phyloP scores from a whole-genome alignment of 2,888 invertebrate species.

The Microchrysa polita region DNA sequence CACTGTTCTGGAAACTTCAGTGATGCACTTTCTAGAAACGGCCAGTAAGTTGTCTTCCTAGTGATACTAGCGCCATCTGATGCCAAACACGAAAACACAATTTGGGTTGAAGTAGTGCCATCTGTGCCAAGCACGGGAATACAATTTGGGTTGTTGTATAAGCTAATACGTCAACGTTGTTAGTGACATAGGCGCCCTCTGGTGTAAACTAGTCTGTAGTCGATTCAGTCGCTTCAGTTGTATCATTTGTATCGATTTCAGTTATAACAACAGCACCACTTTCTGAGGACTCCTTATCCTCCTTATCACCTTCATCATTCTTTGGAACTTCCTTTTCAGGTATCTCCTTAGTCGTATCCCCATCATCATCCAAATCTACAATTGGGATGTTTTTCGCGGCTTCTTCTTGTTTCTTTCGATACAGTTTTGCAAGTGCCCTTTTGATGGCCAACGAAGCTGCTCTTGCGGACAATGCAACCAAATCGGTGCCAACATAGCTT shows the following conservation, averaged over 20 bases:
- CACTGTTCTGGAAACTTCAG: too few relatives aligned
- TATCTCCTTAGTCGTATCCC: slow-evolving; percentile 43
- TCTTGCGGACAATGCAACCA: slow-evolving; percentile 85
- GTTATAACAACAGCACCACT: slow-evolving; percentile 53
- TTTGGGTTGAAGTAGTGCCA: too few relatives aligned
- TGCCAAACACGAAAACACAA: too few relatives aligned
- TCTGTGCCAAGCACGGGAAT: too few relatives aligned
- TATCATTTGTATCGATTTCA: slow-evolving; percentile 50
- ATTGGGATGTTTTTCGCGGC: slow-evolving; percentile 60
- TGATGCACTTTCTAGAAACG: too few relatives aligned
- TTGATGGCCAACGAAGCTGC: slow-evolving; percentile 90
- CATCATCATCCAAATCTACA: slow-evolving; percentile 61
- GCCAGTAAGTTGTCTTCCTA: too few relatives aligned
- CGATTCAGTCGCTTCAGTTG: slow-evolving; percentile 46
- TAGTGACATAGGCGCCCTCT: too few relatives aligned
- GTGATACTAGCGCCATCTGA: too few relatives aligned
- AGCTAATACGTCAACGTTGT: too few relatives aligned
- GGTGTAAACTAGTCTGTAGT: too few relatives aligned
- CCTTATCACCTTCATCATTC: slow-evolving; percentile 54
- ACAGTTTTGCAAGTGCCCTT: slow-evolving; percentile 60
- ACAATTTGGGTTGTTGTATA: too few relatives aligned
- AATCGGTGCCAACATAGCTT: slow-evolving; percentile 96
- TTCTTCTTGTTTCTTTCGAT: slow-evolving; percentile 57
- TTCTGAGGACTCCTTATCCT: slow-evolving; percentile 47
- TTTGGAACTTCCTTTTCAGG: slow-evolving; percentile 39